Evolutionary conservation across 2,888 invertebrate genomes (phyloP), one percentile per base, ranked within the genome.

Genomic region (Lithophane socia): DNA sequence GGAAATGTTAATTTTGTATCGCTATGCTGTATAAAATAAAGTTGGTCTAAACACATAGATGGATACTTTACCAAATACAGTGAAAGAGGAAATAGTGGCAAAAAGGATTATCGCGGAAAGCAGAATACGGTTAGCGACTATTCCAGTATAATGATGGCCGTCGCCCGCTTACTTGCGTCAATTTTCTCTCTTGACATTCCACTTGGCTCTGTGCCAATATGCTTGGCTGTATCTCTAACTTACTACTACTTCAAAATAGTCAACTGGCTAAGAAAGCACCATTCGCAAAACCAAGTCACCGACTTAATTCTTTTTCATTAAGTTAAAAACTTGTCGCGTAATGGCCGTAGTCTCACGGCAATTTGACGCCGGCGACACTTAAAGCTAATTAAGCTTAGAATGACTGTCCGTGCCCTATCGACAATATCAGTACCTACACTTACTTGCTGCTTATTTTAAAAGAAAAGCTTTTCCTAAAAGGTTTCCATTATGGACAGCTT

Each of bases 141-240:
- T 80, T 86, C 63, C 67, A 76, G 82, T 87, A 77, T 87, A 85
- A 83, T 77, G 71, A 78, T 87, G 75, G 73, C 79, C 67, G 65
- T 73, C 67, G 75, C 16, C 54, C 68, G 75, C 69, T 79, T 85
- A 83, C 77, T 83, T 85, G 86, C 86, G 76, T 87, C 88, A 86
- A 77, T 87, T 86, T 87, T 77, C 81, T 78, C 77, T 87, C 82
- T 83, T 86, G 80, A 79, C 77, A 86, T 87, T 83, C 77, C 72
- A 85, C 79, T 86, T 86, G 87, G 86, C 83, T 75, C 74, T 75
- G 52, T 75, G 83, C 86, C 86, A 84, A 83, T 77, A 79, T 76
- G 75, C 75, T 75, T 71, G 74, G 78, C 65, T 75, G 75, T 76
- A 72, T 83, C 75, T 85, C 64, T 83, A 78, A 79, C 68, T 80